Base-by-base conservation (phyloP, 2,797 vertebrate species). In the Paratrypauchen microcephalus region DNA sequence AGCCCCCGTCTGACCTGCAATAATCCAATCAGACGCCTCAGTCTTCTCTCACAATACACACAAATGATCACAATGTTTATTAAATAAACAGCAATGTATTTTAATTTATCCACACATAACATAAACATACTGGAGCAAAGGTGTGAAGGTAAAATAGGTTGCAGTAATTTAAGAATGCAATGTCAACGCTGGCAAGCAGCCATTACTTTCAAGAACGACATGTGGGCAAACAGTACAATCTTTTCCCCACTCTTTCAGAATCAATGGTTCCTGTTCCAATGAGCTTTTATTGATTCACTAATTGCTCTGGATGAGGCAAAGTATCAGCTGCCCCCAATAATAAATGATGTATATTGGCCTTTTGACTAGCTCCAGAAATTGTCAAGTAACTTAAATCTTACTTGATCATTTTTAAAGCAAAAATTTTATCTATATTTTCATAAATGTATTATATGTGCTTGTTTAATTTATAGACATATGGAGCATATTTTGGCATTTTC, bases 271-370 rank as follows among this genome's bases (percentile, higher is more conserved):
- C 82, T 87, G 85, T 89, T 82, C 86, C 78, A 47, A 77, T 92
- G 83, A 69, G 32, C 87, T 89, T 78, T 88, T 86, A 93, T 93
- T 75, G 92, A 94, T 93, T 91, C 12, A 23, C 85, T 94, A 91
- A 94, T 94, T 93, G 88, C 86, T 48, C 0, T 69, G 83, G 85
- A 81, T 81, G 83, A 86, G 76, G 76, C 73, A 80, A 80, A 80
- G 85, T 86, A 83, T 86, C 81, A 76, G 70, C 83, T 84, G 84
- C 87, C 79, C 80, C 83, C 83, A 83, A 92, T 84, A 90, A 90
- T 93, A 91, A 90, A 91, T 91, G 83, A 93, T 93, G 85, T 78
- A 74, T 54, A n/a, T n/a, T n/a, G n/a, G 12, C 39, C 12, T 13
- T 39, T 41, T 41, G 55, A 3, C n/a, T 55, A 55, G 6, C 13